phyloP scores from a whole-genome alignment of 2,888 invertebrate genomes.

The Saturnia japonica region DNA sequence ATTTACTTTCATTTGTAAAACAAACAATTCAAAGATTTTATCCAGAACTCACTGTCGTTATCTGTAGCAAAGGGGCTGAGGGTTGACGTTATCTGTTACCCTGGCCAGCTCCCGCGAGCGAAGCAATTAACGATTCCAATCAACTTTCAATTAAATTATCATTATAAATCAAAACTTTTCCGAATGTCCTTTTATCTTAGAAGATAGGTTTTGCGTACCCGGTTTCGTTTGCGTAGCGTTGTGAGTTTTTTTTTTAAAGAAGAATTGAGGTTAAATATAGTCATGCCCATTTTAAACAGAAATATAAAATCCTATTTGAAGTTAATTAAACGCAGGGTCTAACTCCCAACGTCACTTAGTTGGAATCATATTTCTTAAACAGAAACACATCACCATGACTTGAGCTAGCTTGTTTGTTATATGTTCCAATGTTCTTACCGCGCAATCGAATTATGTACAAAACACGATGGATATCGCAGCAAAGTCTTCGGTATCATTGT shows the following conservation, averaged over 20 bases:
- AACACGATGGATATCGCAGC: too few species aligned
- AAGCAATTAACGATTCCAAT: constrained; percentile 22
- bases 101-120: background rate
- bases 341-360: too few species aligned
- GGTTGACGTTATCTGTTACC: background rate
- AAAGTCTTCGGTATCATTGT: too few species aligned
- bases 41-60: background rate
- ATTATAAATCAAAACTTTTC: constrained; percentile 20
- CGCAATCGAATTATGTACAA: too few species aligned
- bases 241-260: background rate
- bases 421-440: too few species aligned
- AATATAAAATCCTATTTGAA: too few species aligned
- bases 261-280: too few species aligned
- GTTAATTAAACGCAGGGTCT: too few species aligned
- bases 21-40: background rate
- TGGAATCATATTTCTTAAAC: too few species aligned
- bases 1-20: background rate
- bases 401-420: too few species aligned
- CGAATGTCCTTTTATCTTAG: constrained; percentile 5
- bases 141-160: constrained; percentile 22
- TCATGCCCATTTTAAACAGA: too few species aligned
- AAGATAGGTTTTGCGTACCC: background rate
- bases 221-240: background rate
- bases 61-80: constrained; percentile 1
- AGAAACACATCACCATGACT: too few species aligned